Base-by-base conservation (phyloP, 2,888 invertebrate genomes). In the Molorchus minor region DNA sequence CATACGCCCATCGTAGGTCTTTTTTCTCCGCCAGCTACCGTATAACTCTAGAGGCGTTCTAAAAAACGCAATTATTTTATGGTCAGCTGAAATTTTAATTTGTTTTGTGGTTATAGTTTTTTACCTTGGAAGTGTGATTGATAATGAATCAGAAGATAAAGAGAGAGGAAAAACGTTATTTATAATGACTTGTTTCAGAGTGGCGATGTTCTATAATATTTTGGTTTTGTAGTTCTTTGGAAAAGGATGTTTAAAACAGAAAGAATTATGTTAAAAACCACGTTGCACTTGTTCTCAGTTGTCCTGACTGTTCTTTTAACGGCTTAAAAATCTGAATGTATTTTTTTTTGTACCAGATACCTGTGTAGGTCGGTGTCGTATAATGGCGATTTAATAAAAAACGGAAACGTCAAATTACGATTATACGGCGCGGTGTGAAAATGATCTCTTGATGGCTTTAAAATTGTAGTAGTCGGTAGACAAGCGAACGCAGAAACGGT, bases 361-460 rank as follows among this genome's bases (percentile, higher is more conserved):
- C 47, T 35, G 35, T n/a, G 33, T 21, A 36, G 36, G 49, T 69
- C 63, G 58, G 60, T 69, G 71, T 68, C 70, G 19, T 67, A 69
- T 78, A 79, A 79, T 77, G 75, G 72, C 73, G 70, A 76, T 75
- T 76, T 76, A 77, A 78, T 77, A 77, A 79, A 79, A 79, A 79
- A 79, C 79, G 79, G 79, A 79, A 79, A 75, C 75, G 75, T 77
- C 77, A 71, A 78, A 79, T 79, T 79, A 79, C 76, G 71, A 76
- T 77, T 74, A 75, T 72, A 75, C 71, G 70, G 64, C 77, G 64
- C 77, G 74, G 79, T 78, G 79, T 79, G 79, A 79, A 79, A 79
- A 79, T 78, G 77, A 76, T 74, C 75, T 74, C 76, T 72, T 79
- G 78, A 79, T 79, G 79, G 74, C 72, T 79, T 79, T 79, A 79